Evolutionary conservation across 2,888 invertebrate species (phyloP), one percentile per base, ranked within the genome.

Genomic region (Mechanitis mazaeus): DNA sequence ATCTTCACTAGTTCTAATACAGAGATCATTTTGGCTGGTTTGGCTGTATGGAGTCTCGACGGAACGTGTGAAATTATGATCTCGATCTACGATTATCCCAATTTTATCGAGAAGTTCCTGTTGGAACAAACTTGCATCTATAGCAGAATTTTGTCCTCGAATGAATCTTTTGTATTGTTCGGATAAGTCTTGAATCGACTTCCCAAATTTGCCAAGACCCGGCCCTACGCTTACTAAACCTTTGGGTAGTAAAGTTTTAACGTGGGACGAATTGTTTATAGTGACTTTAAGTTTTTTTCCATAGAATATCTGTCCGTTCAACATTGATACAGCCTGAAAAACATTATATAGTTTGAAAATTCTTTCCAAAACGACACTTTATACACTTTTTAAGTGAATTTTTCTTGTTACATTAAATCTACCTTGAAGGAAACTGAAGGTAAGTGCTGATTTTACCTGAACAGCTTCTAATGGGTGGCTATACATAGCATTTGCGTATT

Each of bases 381-480:
- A 20, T 20, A 20, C 20, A 20, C 20, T 20, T 20, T 20, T 20
- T 20, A 20, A 20, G 20, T 20, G 20, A 20, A 20, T 20, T 20
- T 20, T 20, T 20, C 20, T 20, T 20, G 20, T 20, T 20, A 20
- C 20, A 38, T 56, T 3, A 11, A 31, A 28, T 11, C 5, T 54
- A 9, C 31, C 5, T 3, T 31, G 12, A 11, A 46, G 33, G 35
- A 33, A 56, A 33, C 33, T 33, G 53, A n/a, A 38, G 20, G 7
- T 31, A 33, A 28, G 28, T 57, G n/a, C 61, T 61, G 33, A 31
- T 38, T 47, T 55, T 68, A 87, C 87, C 84, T 88, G 87, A 5
- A 87, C 80, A 1, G 87, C 87, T 72, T 88, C 88, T 33, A 88
- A 69, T 0, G 87, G 85, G 66, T 88, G 88, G 45, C 78, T 81